phyloP scores from a whole-genome alignment of 2,797 vertebrate genomes.

The Acanthis flammea region DNA sequence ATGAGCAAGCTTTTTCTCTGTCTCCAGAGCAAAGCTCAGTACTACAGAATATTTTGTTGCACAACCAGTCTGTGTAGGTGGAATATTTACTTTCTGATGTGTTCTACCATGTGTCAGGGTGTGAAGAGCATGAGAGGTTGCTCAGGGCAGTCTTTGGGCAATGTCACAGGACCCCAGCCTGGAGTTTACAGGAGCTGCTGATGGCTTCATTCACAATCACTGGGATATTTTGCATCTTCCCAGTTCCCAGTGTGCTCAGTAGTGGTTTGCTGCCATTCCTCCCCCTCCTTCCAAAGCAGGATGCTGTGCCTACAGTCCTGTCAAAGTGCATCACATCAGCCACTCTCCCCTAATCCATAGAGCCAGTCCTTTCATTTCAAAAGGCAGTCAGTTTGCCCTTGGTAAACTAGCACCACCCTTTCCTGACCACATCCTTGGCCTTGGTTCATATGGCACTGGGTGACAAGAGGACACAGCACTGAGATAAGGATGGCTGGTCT shows the following conservation, averaged over 20 bases:
- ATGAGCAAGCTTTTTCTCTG: conserved; percentile 12
- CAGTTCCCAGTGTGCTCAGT: neutral
- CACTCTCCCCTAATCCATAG: neutral
- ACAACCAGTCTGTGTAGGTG: neutral
- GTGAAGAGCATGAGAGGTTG: neutral
- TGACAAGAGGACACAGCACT: neutral
- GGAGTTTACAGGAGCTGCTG: neutral
- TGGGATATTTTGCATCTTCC: neutral
- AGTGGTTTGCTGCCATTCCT: neutral
- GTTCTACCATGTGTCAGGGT: neutral
- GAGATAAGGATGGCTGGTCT: neutral
- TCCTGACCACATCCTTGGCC: neutral
- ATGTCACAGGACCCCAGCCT: neutral
- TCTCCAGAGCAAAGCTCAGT: neutral
- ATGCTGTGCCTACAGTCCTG: neutral
- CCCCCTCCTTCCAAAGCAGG: neutral
- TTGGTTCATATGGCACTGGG: neutral
- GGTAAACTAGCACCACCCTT: neutral
- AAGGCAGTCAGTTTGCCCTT: neutral
- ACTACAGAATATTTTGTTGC: neutral
- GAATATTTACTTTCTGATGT: neutral
- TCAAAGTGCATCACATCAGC: neutral
- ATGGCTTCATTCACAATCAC: neutral
- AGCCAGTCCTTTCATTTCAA: neutral
- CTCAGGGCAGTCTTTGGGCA: neutral